These are phyloP conservation scores for Cyanoderma ruficeps DNA, from an alignment of 2,113 vertebrate species.

Conservation along the genomic window DNA sequence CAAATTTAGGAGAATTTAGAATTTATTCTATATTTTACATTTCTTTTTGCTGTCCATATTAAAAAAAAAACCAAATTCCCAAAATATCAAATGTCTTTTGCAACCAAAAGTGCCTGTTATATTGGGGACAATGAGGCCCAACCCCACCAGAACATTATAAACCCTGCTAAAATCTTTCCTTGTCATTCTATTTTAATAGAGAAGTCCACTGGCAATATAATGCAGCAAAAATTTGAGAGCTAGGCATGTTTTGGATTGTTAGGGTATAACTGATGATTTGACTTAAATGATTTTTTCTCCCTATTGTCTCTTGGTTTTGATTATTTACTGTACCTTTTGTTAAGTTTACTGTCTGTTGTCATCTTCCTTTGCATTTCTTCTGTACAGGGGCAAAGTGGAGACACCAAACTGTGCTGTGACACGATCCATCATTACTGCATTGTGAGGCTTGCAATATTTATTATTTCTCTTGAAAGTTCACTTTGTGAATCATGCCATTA, in stretches of 20 bases:
- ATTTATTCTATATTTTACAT: not conserved
- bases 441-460: not conserved
- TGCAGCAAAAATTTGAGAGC: not conserved
- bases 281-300: fast-evolving
- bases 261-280: not conserved
- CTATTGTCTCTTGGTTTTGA: not conserved
- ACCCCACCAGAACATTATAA: not conserved
- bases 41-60: not conserved
- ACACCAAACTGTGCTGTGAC: fast-evolving
- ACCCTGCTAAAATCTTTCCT: not conserved
- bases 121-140: not conserved
- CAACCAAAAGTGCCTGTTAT: not conserved
- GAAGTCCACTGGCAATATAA: not conserved
- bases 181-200: not conserved
- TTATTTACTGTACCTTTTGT: not conserved
- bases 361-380: not conserved
- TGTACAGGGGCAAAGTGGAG: not conserved
- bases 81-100: not conserved
- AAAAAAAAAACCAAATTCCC: not conserved
- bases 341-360: not conserved
- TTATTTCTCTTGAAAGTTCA: not conserved
- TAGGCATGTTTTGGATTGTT: not conserved
- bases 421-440: not conserved
- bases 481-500: not conserved
- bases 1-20: not conserved